A percentile compares a stretch with the other conserved stretches of the same genome.
These are phyloP conservation scores for Thereuonema tuberculata DNA, from an alignment of 1,140 invertebrate species.

Conservation along the genomic window DNA sequence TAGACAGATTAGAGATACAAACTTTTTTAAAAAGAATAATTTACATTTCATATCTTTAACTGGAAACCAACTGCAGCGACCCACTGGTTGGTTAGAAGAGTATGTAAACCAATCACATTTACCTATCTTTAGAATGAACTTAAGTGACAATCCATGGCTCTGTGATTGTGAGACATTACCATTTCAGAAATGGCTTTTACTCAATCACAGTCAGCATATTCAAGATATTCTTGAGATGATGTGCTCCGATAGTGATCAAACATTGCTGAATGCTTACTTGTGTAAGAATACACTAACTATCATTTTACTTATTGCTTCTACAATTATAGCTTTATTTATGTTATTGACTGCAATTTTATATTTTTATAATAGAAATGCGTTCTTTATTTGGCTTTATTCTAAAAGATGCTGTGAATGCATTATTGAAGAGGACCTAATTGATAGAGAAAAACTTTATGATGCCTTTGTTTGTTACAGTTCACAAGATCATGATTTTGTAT, in stretches of 20 bases:
- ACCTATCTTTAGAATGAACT: neutral
- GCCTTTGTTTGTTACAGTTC: constrained; percentile 87
- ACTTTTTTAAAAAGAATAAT: too few species aligned
- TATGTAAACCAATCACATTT: neutral
- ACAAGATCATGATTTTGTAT: constrained; percentile 80
- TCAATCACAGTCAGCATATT: neutral
- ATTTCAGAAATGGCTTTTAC: neutral
- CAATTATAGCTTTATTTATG: neutral
- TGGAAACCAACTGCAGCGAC: neutral
- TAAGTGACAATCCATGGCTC: neutral
- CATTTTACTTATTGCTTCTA: neutral
- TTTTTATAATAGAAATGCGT: neutral
- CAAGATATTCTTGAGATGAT: neutral
- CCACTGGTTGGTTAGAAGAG: neutral
- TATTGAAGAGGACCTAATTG: neutral
- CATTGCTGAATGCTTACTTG: neutral
- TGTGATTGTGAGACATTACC: neutral
- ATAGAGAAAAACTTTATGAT: constrained; percentile 58
- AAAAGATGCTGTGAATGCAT: neutral
- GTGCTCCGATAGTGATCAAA: neutral
- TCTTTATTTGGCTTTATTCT: neutral
- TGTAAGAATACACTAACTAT: neutral
- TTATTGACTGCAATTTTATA: neutral
- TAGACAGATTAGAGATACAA: too few species aligned
- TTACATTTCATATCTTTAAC: too few species aligned